These are phyloP conservation scores for Poeciliopsis gracilis DNA, from an alignment of 2,797 vertebrate genomes.

Conservation along the genomic window DNA sequence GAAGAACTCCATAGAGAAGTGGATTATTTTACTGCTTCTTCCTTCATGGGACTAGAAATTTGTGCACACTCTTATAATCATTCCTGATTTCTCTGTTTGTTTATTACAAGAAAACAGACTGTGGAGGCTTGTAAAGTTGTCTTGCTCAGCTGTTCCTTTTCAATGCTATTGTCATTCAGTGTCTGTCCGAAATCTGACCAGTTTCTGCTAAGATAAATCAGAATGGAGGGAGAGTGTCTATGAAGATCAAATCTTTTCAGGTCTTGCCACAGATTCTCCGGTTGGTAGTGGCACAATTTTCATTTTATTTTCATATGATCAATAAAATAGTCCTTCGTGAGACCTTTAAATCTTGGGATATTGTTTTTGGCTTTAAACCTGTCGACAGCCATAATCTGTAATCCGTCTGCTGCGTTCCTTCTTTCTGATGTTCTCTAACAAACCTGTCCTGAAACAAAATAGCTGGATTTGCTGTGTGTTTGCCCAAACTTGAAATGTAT, in stretches of 20 bases:
- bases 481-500: neutral
- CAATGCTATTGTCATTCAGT: neutral
- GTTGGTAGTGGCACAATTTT: neutral
- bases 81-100: neutral
- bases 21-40: slow-evolving; percentile 72
- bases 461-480: neutral
- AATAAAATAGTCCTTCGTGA: neutral
- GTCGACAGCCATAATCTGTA: neutral
- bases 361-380: neutral
- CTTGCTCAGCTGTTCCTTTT: neutral
- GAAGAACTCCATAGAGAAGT: slow-evolving; percentile 56
- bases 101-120: neutral
- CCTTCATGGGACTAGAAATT: slow-evolving; percentile 59
- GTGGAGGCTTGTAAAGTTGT: neutral
- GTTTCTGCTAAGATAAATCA: neutral
- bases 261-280: neutral
- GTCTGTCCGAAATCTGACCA: neutral
- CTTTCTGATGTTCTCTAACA: neutral
- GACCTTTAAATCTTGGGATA: neutral
- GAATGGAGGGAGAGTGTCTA: neutral
- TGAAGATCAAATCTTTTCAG: neutral
- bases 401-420: neutral
- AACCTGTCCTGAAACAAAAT: neutral
- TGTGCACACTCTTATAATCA: neutral
- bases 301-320: neutral